Conservation (phyloP, 1,140 invertebrate genomes). For the Piezodorus guildinii region DNA sequence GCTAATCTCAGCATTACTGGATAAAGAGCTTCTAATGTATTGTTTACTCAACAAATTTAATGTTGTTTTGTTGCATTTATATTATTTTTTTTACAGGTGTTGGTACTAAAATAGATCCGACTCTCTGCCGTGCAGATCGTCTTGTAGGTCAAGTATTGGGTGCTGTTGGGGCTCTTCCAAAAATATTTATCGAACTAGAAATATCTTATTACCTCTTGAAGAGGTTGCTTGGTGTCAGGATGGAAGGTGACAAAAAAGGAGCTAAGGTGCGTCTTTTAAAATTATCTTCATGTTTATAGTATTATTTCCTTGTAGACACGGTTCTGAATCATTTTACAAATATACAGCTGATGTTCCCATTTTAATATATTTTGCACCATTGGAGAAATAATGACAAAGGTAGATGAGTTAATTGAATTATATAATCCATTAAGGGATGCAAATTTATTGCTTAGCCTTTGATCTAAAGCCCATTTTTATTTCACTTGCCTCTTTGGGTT, state of each 20-base stretch:
- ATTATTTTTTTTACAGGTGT: constrained; percentile 52
- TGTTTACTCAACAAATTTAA: background rate
- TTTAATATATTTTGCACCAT: too few relatives aligned
- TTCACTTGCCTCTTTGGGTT: too few relatives aligned
- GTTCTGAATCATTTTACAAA: too few relatives aligned
- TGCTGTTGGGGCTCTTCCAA: constrained; percentile 89
- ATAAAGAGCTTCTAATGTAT: background rate
- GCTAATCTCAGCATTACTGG: too few relatives aligned
- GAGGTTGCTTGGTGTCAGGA: constrained; percentile 89
- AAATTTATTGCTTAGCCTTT: too few relatives aligned
- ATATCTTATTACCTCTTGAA: constrained; percentile 96
- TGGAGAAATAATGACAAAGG: too few relatives aligned
- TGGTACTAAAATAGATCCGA: constrained; percentile 98
- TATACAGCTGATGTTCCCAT: background rate
- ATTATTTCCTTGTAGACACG: too few relatives aligned
- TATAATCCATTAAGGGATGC: too few relatives aligned
- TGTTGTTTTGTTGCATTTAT: constrained; percentile 6
- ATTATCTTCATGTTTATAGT: too few relatives aligned
- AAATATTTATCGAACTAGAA: constrained; percentile 96
- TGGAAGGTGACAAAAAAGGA: constrained; percentile 97
- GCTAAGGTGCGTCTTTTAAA: constrained; percentile 62
- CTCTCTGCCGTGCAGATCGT: constrained; percentile 92
- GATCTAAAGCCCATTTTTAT: too few relatives aligned
- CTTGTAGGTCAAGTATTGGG: constrained; percentile 97
- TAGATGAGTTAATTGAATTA: too few relatives aligned